Percentiles rank a stretch among this genome's conserved stretches.
Conservation (phyloP, 2,888 invertebrate genomes). For the Nomada hirtipes region DNA sequence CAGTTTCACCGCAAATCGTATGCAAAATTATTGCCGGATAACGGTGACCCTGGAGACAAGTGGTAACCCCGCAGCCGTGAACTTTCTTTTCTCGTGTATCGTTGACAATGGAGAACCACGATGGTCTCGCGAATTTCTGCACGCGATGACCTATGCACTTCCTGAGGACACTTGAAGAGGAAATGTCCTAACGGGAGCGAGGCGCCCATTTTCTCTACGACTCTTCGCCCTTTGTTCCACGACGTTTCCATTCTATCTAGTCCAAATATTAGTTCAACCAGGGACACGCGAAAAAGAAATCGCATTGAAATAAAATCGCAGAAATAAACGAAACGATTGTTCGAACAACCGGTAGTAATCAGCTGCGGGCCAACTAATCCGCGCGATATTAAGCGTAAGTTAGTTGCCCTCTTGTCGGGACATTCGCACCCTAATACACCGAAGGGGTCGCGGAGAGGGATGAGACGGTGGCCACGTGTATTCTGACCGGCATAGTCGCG, state of each 20-base stretch:
- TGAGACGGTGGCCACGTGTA: slow-evolving; percentile 76
- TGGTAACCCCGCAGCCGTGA: slow-evolving; percentile 73
- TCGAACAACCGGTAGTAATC: slow-evolving; percentile 5
- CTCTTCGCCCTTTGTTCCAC: slow-evolving; percentile 38
- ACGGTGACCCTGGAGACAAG: slow-evolving; percentile 75
- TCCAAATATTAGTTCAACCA: not conserved
- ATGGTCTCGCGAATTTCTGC: slow-evolving; percentile 74
- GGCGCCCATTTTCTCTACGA: slow-evolving; percentile 48
- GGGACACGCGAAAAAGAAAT: slow-evolving; percentile 14
- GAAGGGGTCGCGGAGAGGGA: slow-evolving; percentile 51
- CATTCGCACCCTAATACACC: slow-evolving; percentile 52
- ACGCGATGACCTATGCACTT: slow-evolving; percentile 79
- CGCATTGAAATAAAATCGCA: not conserved
- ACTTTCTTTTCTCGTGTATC: slow-evolving; percentile 67
- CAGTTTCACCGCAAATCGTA: slow-evolving; percentile 52
- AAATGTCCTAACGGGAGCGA: slow-evolving; percentile 76
- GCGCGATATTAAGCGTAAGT: slow-evolving; percentile 32
- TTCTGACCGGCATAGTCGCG: slow-evolving; percentile 67
- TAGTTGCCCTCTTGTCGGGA: slow-evolving; percentile 26
- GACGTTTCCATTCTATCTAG: not conserved
- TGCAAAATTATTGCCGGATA: slow-evolving; percentile 64
- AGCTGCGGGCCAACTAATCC: slow-evolving; percentile 21
- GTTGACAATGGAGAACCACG: slow-evolving; percentile 76
- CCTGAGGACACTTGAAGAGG: slow-evolving; percentile 77
- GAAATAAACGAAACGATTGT: slow-evolving; percentile 1